phyloP scores from a whole-genome alignment of 2,888 invertebrate genomes.

The Chloroclysta siterata region DNA sequence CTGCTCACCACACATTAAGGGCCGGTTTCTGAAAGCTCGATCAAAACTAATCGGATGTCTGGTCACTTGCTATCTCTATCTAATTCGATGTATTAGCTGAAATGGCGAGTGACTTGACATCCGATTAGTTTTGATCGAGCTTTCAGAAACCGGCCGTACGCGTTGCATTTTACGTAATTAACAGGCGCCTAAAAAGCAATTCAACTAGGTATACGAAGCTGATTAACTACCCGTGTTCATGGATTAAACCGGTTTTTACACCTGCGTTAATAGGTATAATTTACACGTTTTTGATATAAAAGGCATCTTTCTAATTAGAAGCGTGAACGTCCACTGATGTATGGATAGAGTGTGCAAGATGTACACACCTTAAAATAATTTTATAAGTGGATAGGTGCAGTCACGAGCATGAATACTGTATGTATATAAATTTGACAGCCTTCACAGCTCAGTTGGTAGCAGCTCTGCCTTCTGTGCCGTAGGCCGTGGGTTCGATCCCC shows the following conservation, averaged over 20 bases:
- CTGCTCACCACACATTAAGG: too few species aligned
- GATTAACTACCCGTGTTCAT: conserved; percentile 40
- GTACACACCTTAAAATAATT: conserved; percentile 9
- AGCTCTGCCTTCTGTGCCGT: too few species aligned
- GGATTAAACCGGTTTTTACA: conserved; percentile 41
- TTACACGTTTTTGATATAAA: conserved; percentile 22
- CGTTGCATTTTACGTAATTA: conserved; percentile 21
- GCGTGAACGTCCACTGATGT: conserved; percentile 14
- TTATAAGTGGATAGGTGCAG: not conserved
- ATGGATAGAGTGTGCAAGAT: conserved; percentile 11
- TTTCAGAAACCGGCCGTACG: too few species aligned
- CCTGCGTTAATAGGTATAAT: conserved; percentile 31
- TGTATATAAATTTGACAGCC: too few species aligned
- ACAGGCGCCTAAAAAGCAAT: conserved; percentile 29
- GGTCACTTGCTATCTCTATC: too few species aligned
- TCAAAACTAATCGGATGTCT: too few species aligned
- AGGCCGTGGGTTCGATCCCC: too few species aligned
- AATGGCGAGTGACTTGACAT: too few species aligned
- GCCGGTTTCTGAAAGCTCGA: too few species aligned
- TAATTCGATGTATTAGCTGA: too few species aligned
- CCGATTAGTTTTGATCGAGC: too few species aligned
- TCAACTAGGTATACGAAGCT: conserved; percentile 35
- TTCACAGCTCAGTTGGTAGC: too few species aligned
- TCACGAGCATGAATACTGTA: not conserved
- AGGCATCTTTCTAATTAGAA: conserved; percentile 17